Conservation (phyloP, 30 jellyfish, hydroid and myxozoan genomes). For the Cassiopea andromeda region DNA sequence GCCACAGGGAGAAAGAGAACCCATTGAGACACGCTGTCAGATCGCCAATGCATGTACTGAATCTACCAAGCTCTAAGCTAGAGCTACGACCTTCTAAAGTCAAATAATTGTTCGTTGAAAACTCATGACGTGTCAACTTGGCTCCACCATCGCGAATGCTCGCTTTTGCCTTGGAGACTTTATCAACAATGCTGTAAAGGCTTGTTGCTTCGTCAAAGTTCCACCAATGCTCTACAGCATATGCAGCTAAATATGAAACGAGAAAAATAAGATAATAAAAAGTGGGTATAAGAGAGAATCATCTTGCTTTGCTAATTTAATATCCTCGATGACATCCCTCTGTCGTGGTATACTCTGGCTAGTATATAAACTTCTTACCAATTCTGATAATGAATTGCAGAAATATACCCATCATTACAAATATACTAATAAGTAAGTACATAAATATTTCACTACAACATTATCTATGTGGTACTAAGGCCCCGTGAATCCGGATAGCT, state of each 20-base stretch:
- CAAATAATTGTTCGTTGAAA: conserved; percentile 35
- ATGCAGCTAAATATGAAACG: conserved; percentile 23
- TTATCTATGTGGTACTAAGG: too few relatives aligned
- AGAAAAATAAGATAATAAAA: not conserved
- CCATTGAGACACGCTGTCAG: conserved; percentile 35
- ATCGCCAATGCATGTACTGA: conserved; percentile 55
- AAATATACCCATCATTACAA: too few relatives aligned
- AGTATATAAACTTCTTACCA: too few relatives aligned
- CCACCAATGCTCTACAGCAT: conserved; percentile 64
- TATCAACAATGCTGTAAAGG: conserved; percentile 65
- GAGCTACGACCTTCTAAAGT: conserved; percentile 67
- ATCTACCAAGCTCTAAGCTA: conserved; percentile 72
- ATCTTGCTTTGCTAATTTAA: too few relatives aligned
- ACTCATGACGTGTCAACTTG: conserved; percentile 50
- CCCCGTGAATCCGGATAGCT: too few relatives aligned
- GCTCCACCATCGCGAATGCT: conserved; percentile 67
- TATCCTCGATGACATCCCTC: too few relatives aligned
- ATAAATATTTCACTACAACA: too few relatives aligned
- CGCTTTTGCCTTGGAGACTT: conserved; percentile 40
- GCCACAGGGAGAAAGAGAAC: conserved; percentile 69
- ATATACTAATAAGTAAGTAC: too few relatives aligned
- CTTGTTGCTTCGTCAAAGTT: conserved; percentile 62
- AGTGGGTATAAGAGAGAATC: not conserved
- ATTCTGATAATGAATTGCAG: too few relatives aligned
- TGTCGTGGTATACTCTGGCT: too few relatives aligned